phyloP scores from a whole-genome alignment of 2,888 invertebrate genomes.

The Habrosyne pyritoides region DNA sequence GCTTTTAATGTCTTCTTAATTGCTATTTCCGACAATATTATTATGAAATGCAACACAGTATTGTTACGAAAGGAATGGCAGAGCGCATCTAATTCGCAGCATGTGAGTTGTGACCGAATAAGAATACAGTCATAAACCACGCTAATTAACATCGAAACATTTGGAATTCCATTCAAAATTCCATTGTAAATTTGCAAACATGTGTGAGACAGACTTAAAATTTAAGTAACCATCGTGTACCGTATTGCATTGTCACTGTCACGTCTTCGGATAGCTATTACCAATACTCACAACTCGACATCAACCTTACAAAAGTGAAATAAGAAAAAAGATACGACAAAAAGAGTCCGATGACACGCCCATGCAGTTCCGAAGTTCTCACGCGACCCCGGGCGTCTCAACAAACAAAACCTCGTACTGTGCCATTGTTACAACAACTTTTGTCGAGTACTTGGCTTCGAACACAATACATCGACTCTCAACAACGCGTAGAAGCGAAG shows the following conservation, averaged over 20 bases:
- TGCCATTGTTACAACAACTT: slow-evolving; percentile 50
- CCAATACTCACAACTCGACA: slow-evolving; percentile 65
- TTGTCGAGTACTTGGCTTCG: slow-evolving; percentile 48
- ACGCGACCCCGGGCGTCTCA: slow-evolving; percentile 69
- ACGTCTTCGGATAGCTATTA: slow-evolving; percentile 68
- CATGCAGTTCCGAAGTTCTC: slow-evolving; percentile 79
- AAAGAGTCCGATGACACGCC: slow-evolving; percentile 79
- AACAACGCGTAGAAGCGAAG: slow-evolving; percentile 15
- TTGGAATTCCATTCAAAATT: slow-evolving; percentile 24
- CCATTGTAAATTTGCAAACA: slow-evolving; percentile 29
- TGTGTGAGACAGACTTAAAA: slow-evolving; percentile 46
- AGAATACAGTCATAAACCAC: slow-evolving; percentile 32
- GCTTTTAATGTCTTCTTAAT: slow-evolving; percentile 54
- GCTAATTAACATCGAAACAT: slow-evolving; percentile 22
- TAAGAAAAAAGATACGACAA: slow-evolving; percentile 55
- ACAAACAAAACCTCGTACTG: slow-evolving; percentile 69
- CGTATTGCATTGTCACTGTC: slow-evolving; percentile 72
- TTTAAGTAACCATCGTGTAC: slow-evolving; percentile 22
- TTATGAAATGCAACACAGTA: background rate
- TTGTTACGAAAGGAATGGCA: slow-evolving; percentile 16
- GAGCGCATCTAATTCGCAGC: slow-evolving; percentile 37
- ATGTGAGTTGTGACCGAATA: slow-evolving; percentile 37
- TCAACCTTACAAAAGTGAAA: slow-evolving; percentile 65
- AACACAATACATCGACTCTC: slow-evolving; percentile 32
- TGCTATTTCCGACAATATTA: slow-evolving; percentile 18